Evolutionary conservation across 2,888 invertebrate genomes (phyloP).

Genomic region (Harpalus rufipes): DNA sequence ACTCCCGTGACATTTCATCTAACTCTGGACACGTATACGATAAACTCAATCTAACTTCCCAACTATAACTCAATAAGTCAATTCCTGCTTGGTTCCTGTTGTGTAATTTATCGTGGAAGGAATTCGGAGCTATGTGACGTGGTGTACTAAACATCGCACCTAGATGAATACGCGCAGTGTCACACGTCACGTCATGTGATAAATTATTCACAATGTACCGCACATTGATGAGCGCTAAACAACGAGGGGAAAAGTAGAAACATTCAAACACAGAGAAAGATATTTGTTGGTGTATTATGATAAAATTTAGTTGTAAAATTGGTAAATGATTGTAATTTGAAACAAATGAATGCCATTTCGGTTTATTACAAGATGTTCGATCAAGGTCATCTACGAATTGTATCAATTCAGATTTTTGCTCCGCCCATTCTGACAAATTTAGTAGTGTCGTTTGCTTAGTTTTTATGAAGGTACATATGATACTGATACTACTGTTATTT

Average conservation of each 20-base stretch:
- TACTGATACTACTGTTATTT: too few relatives aligned
- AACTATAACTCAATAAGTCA: background rate
- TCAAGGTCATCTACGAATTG: too few relatives aligned
- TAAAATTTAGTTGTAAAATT: background rate
- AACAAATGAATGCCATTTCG: too few relatives aligned
- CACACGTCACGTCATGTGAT: conserved; percentile 28
- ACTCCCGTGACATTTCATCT: too few relatives aligned
- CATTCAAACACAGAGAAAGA: background rate
- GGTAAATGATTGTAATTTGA: too few relatives aligned
- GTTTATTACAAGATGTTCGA: too few relatives aligned
- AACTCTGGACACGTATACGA: background rate
- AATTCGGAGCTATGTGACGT: background rate
- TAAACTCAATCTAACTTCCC: background rate
- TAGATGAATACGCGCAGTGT: conserved; percentile 52
- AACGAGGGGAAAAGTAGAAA: background rate
- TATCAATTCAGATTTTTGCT: too few relatives aligned
- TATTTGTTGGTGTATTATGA: background rate
- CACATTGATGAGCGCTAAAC: background rate
- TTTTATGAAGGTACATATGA: too few relatives aligned
- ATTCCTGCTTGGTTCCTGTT: background rate
- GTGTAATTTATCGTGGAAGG: background rate
- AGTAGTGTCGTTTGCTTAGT: too few relatives aligned
- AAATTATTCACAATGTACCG: conserved; percentile 43
- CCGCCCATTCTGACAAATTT: too few relatives aligned
- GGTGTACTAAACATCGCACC: conserved; percentile 1